Evolutionary conservation across 92 coral and sea anemone genomes (phyloP).

Genomic region (Chrysogorgia sp.): DNA sequence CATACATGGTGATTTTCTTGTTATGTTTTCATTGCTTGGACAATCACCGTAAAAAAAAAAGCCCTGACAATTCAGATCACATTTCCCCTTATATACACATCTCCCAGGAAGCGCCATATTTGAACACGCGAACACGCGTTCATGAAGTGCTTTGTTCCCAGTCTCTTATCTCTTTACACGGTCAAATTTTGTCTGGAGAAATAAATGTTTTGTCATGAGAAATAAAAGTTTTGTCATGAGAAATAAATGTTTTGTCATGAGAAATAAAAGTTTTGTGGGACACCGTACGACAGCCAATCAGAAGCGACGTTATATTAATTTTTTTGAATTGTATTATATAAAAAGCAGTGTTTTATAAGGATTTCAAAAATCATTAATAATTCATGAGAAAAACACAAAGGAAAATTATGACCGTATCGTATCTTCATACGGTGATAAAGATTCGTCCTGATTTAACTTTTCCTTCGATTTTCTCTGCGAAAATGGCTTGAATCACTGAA

Average conservation of each 20-base stretch:
- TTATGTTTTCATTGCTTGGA: not conserved
- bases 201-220: not conserved
- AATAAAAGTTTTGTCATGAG: not conserved
- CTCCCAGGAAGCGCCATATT: constrained; percentile 4
- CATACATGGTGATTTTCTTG: constrained; percentile 6
- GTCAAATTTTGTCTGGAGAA: not conserved
- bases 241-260: not conserved
- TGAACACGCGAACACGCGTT: not conserved
- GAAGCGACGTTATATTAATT: too few species aligned
- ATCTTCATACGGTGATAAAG: too few species aligned
- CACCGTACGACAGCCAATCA: too few species aligned
- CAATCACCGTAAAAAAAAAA: constrained; percentile 7
- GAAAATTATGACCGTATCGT: too few species aligned
- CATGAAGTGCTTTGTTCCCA: not conserved
- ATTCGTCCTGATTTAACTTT: too few species aligned
- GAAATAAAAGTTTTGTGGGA: not conserved
- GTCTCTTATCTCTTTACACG: not conserved
- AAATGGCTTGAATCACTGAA: too few species aligned
- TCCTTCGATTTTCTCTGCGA: too few species aligned
- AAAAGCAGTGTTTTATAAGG: too few species aligned
- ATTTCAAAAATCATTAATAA: too few species aligned
- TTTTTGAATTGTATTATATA: too few species aligned
- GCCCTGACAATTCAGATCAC: constrained; percentile 29
- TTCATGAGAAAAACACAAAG: too few species aligned
- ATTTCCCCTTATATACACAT: constrained; percentile 17